Percentiles rank a stretch among this genome's conserved stretches.
These are phyloP conservation scores for Drosophila maculinotata DNA, from an alignment of 2,888 invertebrate species.

Conservation along the genomic window DNA sequence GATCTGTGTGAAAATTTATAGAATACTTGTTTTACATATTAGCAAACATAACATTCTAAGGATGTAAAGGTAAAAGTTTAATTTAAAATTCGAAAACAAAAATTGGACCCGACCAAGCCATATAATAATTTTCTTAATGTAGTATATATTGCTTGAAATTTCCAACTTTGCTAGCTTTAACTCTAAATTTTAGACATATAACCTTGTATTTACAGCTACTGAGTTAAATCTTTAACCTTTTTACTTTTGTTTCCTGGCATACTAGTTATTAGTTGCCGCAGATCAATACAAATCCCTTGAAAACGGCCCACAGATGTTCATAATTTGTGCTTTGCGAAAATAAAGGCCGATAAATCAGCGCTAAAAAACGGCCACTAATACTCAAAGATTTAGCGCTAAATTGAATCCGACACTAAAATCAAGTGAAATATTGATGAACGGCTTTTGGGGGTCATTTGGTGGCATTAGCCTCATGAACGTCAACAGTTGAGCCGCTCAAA, in stretches of 20 bases:
- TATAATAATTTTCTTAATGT: too few species aligned
- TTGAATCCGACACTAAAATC: slow-evolving; percentile 70
- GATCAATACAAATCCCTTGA: slow-evolving; percentile 8
- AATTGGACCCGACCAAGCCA: too few species aligned
- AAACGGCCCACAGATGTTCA: slow-evolving; percentile 34
- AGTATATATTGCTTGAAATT: too few species aligned
- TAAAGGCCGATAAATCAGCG: slow-evolving; percentile 21
- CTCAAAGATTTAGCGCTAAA: slow-evolving; percentile 57
- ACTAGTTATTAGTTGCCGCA: not conserved
- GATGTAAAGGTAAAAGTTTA: too few species aligned
- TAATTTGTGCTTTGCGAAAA: slow-evolving; percentile 18
- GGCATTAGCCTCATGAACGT: slow-evolving; percentile 63
- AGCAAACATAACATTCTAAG: too few species aligned
- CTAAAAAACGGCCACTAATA: slow-evolving; percentile 55
- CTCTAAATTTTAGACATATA: not conserved
- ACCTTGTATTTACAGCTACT: not conserved
- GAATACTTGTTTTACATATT: too few species aligned
- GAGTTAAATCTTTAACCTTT: not conserved
- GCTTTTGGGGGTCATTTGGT: slow-evolving; percentile 68
- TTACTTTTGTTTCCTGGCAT: not conserved
- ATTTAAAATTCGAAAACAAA: too few species aligned
- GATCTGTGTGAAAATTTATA: too few species aligned
- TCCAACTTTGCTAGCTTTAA: not conserved
- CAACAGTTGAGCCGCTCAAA: slow-evolving; percentile 61
- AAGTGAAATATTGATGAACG: slow-evolving; percentile 75